A percentile compares a stretch with the other conserved stretches of the same genome.
These are phyloP conservation scores for Muricea muricata DNA, from an alignment of 92 coral and sea anemone genomes.

Conservation along the genomic window DNA sequence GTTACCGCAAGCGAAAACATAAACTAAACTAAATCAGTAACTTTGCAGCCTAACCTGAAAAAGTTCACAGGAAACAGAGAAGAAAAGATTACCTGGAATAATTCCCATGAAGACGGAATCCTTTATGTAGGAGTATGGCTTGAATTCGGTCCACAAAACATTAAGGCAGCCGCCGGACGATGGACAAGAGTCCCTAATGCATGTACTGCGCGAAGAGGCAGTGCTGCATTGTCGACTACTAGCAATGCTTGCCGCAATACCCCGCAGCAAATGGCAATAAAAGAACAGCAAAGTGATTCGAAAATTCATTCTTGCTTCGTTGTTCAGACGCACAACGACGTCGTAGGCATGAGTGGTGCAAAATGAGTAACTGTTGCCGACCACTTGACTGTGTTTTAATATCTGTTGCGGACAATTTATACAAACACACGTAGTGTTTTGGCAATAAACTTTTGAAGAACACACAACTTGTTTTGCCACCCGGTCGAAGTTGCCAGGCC, in stretches of 20 bases:
- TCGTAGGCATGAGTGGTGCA: too few species aligned
- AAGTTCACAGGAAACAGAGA: not conserved
- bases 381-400: too few species aligned
- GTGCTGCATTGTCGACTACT: not conserved
- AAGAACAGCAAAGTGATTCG: not conserved
- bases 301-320: not conserved
- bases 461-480: not conserved
- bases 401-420: too few species aligned
- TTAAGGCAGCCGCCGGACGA: slow-evolving; percentile 1
- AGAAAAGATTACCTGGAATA: not conserved
- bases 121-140: not conserved
- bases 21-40: too few species aligned
- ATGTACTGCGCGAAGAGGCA: not conserved
- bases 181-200: not conserved
- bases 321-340: too few species aligned
- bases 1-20: too few species aligned
- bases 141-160: slow-evolving; percentile 15
- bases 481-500: not conserved
- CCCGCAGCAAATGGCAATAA: not conserved
- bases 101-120: not conserved
- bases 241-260: not conserved
- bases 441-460: too few species aligned
- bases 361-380: too few species aligned
- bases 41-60: not conserved
- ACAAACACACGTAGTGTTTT: too few species aligned